Evolutionary conservation across 2,888 invertebrate species (phyloP), one percentile per base, ranked within the genome.

Genomic region (Leuctra nigra): DNA sequence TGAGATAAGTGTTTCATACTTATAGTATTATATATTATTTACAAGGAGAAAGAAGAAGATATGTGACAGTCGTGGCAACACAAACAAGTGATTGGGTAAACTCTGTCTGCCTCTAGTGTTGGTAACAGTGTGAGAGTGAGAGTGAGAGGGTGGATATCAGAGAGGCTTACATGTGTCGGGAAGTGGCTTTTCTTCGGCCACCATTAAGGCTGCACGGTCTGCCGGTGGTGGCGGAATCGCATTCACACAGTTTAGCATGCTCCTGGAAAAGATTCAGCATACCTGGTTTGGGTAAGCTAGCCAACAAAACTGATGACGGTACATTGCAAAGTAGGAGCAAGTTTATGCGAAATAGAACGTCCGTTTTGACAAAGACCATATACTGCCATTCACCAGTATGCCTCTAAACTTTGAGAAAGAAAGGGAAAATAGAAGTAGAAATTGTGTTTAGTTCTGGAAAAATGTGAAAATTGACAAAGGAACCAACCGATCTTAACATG

Each of bases 161-260:
- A 66, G 64, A 68, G 75, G 78, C 86, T 85, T 85, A 86, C 86
- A 86, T 83, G 85, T 83, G 76, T 86, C 85, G 74, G 84, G 84
- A 74, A 83, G 83, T 72, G 83, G 82, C 75, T 85, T 85, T 77
- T 85, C 85, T 77, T 86, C 86, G 69, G 83, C 81, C 75, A 83
- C 61, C 77, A 85, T 84, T 74, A 86, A 79, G 72, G 84, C 84
- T 73, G 84, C 83, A 73, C 84, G 84, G 77, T 86, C 86, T 71
- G 83, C 81, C 69, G 85, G 85, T 70, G 88, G 89, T 77, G 88
- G 90, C 77, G 91, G 91, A 79, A 90, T 81, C 71, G 88, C 87
- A 82, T 91, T 91, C 77, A 91, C 90, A 82, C 91, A 91, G 86
- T 91, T 91, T 84, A 91, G 84, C 90, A 91, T 91, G 84, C 91